These are phyloP conservation scores for Sylvia atricapilla DNA, from an alignment of 2,113 vertebrate species.

Conservation along the genomic window DNA sequence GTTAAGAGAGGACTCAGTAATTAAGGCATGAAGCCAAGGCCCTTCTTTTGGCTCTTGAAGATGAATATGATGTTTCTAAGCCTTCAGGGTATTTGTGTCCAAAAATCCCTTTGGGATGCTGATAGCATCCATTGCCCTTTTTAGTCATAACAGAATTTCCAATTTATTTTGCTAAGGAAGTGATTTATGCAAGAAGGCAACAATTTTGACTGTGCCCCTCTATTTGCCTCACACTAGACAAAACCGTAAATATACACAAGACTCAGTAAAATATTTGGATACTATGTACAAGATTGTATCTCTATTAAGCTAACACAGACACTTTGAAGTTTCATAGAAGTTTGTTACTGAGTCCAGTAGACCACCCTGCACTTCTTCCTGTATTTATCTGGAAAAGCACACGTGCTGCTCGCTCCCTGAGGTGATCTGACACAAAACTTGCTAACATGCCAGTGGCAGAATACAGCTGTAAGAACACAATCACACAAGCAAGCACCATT, in stretches of 20 bases:
- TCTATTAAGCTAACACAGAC: background rate
- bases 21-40: background rate
- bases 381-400: background rate
- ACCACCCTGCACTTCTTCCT: background rate
- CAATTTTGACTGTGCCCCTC: background rate
- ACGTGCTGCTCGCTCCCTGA: background rate
- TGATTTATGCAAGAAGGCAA: background rate
- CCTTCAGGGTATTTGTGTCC: background rate
- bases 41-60: background rate
- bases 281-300: background rate
- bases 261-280: background rate
- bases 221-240: background rate
- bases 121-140: background rate
- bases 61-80: background rate
- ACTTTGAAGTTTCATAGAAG: background rate
- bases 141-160: background rate
- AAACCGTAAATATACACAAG: background rate
- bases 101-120: background rate
- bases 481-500: background rate
- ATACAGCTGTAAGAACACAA: background rate
- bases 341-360: background rate
- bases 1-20: background rate
- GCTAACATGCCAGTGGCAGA: background rate
- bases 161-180: background rate
- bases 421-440: background rate